Base-by-base conservation (phyloP, 2,113 vertebrate species). In the Ageneiosus marmoratus region DNA sequence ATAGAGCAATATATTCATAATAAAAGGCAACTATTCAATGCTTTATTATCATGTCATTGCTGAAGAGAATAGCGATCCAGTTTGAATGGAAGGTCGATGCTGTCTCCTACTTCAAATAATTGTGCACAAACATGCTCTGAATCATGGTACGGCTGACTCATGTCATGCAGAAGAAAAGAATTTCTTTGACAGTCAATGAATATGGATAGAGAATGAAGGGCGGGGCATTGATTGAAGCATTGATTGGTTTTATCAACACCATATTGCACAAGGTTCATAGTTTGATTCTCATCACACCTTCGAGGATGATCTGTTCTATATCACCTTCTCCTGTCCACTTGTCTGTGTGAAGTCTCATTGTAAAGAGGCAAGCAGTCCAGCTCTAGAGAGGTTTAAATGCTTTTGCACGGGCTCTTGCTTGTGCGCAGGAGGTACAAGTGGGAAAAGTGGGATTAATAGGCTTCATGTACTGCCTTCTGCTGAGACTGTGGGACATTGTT, bases 401-500 rank as follows among this genome's bases (percentile, higher is more conserved):
- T 34, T 53, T 83, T 83, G 56, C n/a, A 37, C 73, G 24, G 74
- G 60, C 48, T 83, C 60, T 24, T 51, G 56, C 48, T 55, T 27
- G 0, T 60, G 37, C 58, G 67, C 58, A 56, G 22, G 78, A 27
- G 20, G 63, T 41, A 29, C 63, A n/a, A 78, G 37, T 29, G 62
- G 74, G 60, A 77, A 83, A 77, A 81, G 80, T 44, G 15, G 63
- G 48, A 70, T 70, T 78, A 83, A 72, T 65, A 18, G 82, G 62
- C 51, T 56, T 77, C 50, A 77, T 83, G 60, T 83, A 55, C 22
- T 48, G 37, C 48, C 24, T 77, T 50, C 37, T 29, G 15, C 60
- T 55, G 50, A 44, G 73, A 65, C 60, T 34, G 10, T 18, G n/a
- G 34, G 53, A 46, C 37, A 29, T 58, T 41, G 53, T 58, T 29